Base-by-base conservation (phyloP, 2,113 vertebrate species). In the Brevimyrus niger region DNA sequence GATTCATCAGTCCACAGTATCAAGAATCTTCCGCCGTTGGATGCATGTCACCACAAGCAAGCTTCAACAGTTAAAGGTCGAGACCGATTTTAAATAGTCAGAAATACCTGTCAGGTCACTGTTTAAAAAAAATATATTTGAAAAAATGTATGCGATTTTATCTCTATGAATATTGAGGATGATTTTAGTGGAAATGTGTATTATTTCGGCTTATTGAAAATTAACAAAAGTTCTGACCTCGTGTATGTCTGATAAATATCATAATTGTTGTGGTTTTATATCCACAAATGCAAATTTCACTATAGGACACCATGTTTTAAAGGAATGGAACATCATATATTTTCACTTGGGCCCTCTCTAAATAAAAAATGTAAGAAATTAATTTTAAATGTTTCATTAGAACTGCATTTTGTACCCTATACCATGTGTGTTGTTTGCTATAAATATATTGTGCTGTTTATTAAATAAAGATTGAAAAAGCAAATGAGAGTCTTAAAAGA, bases 1-100 rank as follows among this genome's bases (percentile, higher is more conserved):
- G 50, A 84, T 89, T 85, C 88, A 89, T 86, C 88, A 89, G 88
- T 89, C 88, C 48, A 89, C 88, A 17, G 51, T 84, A 85, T 84
- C 88, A 65, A 89, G 76, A 61, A 89, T 84, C 73, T 89, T 89
- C 55, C 88, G 27, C 80, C 38, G 80, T 82, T 88, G 88, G 88
- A 80, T 80, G 19, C 65, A 80, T 82, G 88, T 82, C 69, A 88
- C 58, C 51, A 55, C 88, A 85, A 89, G 51, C 88, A 89, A n/a
- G 82, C 73, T 84, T 83, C 76, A 89, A 13, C 61, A 69, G n/a
- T 69, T 69, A 27, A 69, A 69, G 61, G 61, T 69, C 3, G 61
- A 69, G 61, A 31, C 27, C 10, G n/a, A 69, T 27, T 31, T 69
- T 3, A 69, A 27, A 69, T 69, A 69, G 10, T 10, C 1, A n/a